phyloP scores from a whole-genome alignment of 2,113 vertebrate species.

The Accipiter virgatus region DNA sequence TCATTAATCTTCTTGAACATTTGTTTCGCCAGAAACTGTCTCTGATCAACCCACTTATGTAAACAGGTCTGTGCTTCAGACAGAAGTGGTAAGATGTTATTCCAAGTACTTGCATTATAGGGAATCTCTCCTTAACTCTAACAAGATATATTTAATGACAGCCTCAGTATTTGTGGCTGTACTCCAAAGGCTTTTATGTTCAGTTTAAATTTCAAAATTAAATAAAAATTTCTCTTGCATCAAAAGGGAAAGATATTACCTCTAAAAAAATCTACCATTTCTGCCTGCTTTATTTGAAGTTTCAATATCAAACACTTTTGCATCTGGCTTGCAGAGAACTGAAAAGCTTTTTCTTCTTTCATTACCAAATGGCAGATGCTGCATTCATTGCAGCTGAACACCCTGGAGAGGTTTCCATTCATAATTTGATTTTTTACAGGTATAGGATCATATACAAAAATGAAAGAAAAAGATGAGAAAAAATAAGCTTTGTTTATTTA shows the following conservation, averaged over 20 bases:
- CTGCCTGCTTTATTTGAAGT: not conserved
- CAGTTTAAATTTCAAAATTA: not conserved
- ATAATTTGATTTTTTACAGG: not conserved
- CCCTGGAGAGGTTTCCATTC: not conserved
- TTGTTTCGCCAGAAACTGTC: conserved; percentile 30
- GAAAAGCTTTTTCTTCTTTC: not conserved
- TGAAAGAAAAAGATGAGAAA: not conserved
- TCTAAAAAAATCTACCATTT: not conserved
- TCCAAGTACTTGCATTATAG: not conserved
- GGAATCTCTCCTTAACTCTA: not conserved
- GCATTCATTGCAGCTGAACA: not conserved
- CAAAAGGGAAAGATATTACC: not conserved
- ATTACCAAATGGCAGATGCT: not conserved
- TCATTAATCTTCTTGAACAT: conserved; percentile 37
- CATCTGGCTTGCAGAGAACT: not conserved
- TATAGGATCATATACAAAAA: not conserved
- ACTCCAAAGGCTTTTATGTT: not conserved
- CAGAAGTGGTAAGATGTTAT: conserved; percentile 17
- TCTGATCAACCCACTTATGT: conserved; percentile 18
- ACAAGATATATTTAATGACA: not conserved
- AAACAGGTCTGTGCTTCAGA: conserved; percentile 28
- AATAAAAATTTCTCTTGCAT: not conserved
- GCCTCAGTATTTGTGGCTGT: not conserved
- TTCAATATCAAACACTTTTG: not conserved
- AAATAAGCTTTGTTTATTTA: not conserved